Percentiles rank a stretch among this genome's conserved stretches.
Evolutionary conservation across 2,888 invertebrate genomes (phyloP).

Genomic region (Epistrophe grossulariae): DNA sequence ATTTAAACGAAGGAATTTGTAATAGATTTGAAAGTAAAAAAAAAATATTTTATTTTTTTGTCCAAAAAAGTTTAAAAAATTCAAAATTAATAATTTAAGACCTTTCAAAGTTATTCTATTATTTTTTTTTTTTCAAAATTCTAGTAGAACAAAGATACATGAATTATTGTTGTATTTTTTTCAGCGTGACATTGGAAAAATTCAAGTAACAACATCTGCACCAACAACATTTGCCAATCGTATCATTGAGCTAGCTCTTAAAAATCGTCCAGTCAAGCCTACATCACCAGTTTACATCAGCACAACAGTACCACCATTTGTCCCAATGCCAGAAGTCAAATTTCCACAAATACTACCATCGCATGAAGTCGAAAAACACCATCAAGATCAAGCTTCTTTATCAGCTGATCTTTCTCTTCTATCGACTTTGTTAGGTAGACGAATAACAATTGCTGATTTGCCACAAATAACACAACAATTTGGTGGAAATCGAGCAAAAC

Average conservation of each 20-base stretch:
- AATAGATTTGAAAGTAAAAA: no score
- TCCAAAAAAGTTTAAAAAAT: no score
- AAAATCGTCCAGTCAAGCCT: constrained; percentile 79
- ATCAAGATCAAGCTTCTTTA: constrained; percentile 77
- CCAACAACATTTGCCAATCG: constrained; percentile 84
- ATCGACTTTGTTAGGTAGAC: constrained; percentile 78
- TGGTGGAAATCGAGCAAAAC: constrained; percentile 77
- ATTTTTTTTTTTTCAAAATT: no score
- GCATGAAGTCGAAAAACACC: constrained; percentile 74
- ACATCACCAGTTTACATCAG: constrained; percentile 60
- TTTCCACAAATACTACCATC: constrained; percentile 79
- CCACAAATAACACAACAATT: constrained; percentile 77
- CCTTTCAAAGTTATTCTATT: no score
- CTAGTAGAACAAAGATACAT: not conserved
- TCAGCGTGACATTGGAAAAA: constrained; percentile 78
- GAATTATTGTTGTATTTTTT: not conserved
- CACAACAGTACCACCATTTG: constrained; percentile 77
- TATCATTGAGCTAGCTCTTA: constrained; percentile 85
- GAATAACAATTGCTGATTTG: constrained; percentile 77
- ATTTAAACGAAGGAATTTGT: no score
- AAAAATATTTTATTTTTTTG: no score
- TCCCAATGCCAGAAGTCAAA: constrained; percentile 79
- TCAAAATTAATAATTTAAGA: no score
- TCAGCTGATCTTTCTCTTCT: constrained; percentile 79
- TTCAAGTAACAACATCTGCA: constrained; percentile 74